Conservation (phyloP, 1,140 invertebrate genomes). For the Aphis craccivora region DNA sequence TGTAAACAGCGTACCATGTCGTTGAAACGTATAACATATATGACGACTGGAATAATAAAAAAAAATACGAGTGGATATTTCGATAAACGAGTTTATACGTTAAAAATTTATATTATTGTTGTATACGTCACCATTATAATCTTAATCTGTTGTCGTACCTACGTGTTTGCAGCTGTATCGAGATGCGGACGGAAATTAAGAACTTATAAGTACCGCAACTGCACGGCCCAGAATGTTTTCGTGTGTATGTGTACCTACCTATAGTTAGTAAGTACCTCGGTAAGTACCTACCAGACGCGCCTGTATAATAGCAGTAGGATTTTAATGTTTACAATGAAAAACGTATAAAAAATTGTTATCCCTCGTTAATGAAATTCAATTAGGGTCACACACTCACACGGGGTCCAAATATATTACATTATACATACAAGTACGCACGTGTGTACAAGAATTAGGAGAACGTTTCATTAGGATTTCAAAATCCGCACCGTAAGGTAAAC, state of each 20-base stretch:
- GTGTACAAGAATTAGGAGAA: background rate
- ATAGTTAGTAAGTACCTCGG: background rate
- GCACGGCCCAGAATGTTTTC: background rate
- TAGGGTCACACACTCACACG: background rate
- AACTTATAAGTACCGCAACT: background rate
- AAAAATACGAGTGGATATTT: background rate
- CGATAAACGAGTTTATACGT: background rate
- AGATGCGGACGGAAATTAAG: background rate
- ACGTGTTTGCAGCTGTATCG: background rate
- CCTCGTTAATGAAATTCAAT: conserved; percentile 35
- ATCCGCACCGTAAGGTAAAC: background rate
- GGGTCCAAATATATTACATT: background rate
- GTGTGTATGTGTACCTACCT: background rate
- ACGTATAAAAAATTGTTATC: background rate
- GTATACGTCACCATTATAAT: background rate
- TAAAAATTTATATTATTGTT: background rate
- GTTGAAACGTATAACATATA: background rate
- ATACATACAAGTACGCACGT: background rate
- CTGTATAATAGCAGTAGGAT: background rate
- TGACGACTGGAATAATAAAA: background rate
- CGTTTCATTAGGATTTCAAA: background rate
- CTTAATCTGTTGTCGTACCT: background rate
- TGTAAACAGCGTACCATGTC: background rate
- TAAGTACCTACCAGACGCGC: background rate
- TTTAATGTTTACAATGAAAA: background rate